Evolutionary conservation across 2,888 invertebrate genomes (phyloP).

Genomic region (Alviniconcha strummeri): DNA sequence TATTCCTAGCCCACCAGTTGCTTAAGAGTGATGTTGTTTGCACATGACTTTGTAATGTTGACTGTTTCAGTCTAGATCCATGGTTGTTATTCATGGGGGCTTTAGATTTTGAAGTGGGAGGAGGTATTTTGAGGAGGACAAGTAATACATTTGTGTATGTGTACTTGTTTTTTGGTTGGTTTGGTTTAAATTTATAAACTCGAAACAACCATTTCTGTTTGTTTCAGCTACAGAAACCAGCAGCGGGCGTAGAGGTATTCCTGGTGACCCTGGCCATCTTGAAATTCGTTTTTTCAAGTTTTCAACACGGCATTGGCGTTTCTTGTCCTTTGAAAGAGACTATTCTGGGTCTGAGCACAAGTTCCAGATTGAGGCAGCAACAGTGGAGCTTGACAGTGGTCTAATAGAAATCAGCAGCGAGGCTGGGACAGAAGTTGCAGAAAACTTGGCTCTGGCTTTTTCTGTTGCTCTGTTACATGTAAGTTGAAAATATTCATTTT

Average conservation of each 20-base stretch:
- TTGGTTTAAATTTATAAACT: no score
- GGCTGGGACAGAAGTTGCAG: slow-evolving; percentile 68
- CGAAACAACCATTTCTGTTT: background rate
- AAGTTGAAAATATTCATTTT: background rate
- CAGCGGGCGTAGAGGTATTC: slow-evolving; percentile 55
- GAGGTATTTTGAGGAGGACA: no score
- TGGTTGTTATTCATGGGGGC: no score
- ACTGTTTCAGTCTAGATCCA: no score
- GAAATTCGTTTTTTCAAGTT: slow-evolving; percentile 62
- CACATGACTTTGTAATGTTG: no score
- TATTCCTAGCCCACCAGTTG: no score
- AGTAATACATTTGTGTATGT: no score
- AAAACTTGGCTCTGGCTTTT: slow-evolving; percentile 74
- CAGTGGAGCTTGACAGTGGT: slow-evolving; percentile 65
- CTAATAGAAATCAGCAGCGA: slow-evolving; percentile 52
- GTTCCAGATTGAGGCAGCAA: slow-evolving; percentile 51
- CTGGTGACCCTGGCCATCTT: slow-evolving; percentile 68
- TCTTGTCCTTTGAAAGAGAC: slow-evolving; percentile 52
- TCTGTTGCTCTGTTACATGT: slow-evolving; percentile 75
- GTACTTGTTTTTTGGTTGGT: no score
- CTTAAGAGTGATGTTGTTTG: no score
- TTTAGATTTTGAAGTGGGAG: no score
- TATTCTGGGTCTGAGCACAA: slow-evolving; percentile 55
- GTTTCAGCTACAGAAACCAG: slow-evolving; percentile 50
- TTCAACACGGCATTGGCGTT: slow-evolving; percentile 48